These are phyloP conservation scores for Hystrix cristata DNA, from an alignment of 2,113 vertebrate genomes.

Conservation along the genomic window DNA sequence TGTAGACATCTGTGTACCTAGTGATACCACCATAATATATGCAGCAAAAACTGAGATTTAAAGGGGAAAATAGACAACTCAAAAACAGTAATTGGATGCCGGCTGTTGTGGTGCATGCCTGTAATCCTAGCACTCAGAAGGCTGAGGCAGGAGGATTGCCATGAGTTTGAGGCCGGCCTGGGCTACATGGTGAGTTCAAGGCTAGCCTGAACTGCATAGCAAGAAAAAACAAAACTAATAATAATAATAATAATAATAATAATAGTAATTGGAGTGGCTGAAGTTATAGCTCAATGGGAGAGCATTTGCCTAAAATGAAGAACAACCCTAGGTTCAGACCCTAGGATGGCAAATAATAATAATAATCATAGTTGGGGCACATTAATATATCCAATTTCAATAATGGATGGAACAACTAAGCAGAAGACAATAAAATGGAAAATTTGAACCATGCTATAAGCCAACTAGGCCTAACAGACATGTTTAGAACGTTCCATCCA, in stretches of 20 bases:
- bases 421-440: background rate
- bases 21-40: background rate
- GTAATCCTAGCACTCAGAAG: too few species aligned
- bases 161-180: too few species aligned
- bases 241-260: too few species aligned
- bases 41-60: background rate
- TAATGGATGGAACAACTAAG: background rate
- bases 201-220: too few species aligned
- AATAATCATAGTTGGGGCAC: background rate
- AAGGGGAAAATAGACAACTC: background rate
- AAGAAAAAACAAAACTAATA: too few species aligned
- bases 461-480: background rate
- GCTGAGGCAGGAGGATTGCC: too few species aligned
- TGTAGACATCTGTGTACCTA: background rate
- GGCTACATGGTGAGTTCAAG: too few species aligned
- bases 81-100: background rate
- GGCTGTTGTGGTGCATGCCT: too few species aligned
- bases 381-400: background rate
- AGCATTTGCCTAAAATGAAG: background rate
- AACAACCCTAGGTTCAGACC: background rate
- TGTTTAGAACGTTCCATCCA: background rate
- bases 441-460: background rate
- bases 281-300: background rate
- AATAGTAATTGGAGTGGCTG: background rate
- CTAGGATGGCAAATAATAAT: background rate